A percentile compares a stretch with the other conserved stretches of the same genome.
These are phyloP conservation scores for Sciaenops ocellatus DNA, from an alignment of 2,797 vertebrate genomes.

Conservation along the genomic window DNA sequence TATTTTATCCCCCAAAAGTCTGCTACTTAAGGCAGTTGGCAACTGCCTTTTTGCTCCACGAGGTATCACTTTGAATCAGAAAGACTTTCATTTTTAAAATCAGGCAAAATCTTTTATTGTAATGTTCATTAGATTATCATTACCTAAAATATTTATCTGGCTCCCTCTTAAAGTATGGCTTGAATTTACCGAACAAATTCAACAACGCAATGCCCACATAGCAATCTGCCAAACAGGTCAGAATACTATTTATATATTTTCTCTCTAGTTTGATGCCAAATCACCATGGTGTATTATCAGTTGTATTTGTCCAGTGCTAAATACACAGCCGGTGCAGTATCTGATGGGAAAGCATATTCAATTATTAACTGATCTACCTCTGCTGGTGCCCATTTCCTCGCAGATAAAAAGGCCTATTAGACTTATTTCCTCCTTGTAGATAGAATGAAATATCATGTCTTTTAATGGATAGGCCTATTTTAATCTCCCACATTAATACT, in stretches of 20 bases:
- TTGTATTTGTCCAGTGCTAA: conserved; percentile 58
- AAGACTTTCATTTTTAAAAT: background rate
- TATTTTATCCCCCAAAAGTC: background rate
- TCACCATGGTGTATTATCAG: conserved; percentile 58
- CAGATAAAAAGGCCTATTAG: conserved; percentile 87
- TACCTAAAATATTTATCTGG: background rate
- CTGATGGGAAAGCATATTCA: conserved; percentile 79
- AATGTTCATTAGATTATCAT: background rate
- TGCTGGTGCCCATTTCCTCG: conserved; percentile 84
- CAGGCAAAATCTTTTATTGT: background rate
- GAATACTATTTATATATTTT: conserved; percentile 58
- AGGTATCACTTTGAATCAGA: background rate
- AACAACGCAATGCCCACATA: background rate
- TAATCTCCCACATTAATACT: conserved; percentile 89
- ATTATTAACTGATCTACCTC: conserved; percentile 86
- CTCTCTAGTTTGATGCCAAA: conserved; percentile 54
- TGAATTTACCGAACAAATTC: conserved; percentile 9
- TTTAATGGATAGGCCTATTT: conserved; percentile 91
- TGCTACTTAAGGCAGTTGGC: background rate
- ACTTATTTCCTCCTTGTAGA: conserved; percentile 88
- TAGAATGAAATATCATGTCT: conserved; percentile 88
- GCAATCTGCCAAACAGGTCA: conserved; percentile 49
- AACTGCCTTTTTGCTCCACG: background rate
- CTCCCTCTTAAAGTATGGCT: background rate
- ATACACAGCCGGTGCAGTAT: conserved; percentile 69